Evolutionary conservation across 2,797 vertebrate species (phyloP).

Genomic region (Pseudopleuronectes americanus): DNA sequence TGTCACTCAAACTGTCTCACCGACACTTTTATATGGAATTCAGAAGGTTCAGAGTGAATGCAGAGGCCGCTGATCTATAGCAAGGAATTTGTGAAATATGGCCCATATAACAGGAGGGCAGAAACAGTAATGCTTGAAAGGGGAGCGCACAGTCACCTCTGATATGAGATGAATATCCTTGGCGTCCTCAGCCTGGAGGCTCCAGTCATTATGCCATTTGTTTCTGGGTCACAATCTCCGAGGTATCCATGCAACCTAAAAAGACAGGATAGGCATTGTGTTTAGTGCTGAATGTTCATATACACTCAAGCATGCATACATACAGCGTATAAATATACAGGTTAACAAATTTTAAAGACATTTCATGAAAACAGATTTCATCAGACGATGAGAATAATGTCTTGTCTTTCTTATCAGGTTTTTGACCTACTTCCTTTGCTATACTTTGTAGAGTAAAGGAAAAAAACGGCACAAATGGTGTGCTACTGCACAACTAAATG

Average conservation of each 20-base stretch:
- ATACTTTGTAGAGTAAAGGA: constrained; percentile 26
- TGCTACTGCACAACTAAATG: constrained; percentile 45
- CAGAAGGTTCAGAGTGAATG: constrained; percentile 37
- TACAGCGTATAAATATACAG: background rate
- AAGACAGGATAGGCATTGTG: constrained; percentile 39
- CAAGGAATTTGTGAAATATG: constrained; percentile 59
- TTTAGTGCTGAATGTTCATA: constrained; percentile 18
- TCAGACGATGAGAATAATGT: constrained; percentile 1
- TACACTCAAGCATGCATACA: constrained; percentile 1
- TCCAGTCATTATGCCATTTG: constrained; percentile 42
- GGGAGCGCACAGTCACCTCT: constrained; percentile 66
- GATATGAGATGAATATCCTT: constrained; percentile 61
- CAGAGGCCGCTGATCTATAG: constrained; percentile 54
- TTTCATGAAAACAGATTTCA: constrained; percentile 2
- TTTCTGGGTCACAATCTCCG: constrained; percentile 46
- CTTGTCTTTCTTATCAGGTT: background rate
- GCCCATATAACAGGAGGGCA: constrained; percentile 55
- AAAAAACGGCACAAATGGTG: constrained; percentile 34
- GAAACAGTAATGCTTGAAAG: constrained; percentile 46
- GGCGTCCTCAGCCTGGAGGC: constrained; percentile 32
- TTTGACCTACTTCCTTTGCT: constrained; percentile 39
- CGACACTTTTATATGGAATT: constrained; percentile 55
- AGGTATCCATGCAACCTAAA: constrained; percentile 53
- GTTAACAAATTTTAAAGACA: background rate
- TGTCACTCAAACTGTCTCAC: constrained; percentile 71